phyloP scores from a whole-genome alignment of 1,140 invertebrate genomes.

The Melanaphis sacchari region DNA sequence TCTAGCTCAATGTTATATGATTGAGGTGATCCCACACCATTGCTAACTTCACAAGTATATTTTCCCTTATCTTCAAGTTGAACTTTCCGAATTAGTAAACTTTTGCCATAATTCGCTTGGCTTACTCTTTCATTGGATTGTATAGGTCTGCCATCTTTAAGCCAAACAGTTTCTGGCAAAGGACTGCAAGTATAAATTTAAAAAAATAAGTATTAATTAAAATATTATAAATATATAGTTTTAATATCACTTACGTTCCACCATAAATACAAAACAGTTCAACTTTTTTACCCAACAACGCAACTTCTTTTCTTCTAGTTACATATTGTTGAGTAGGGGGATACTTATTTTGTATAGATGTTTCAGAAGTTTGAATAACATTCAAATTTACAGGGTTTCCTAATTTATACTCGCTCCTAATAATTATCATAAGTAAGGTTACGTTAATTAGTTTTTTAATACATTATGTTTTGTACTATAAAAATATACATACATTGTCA shows the following conservation, averaged over 20 bases:
- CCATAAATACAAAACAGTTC: slow-evolving; percentile 90
- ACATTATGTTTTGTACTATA: too few species aligned
- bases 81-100: slow-evolving; percentile 83
- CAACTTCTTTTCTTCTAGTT: slow-evolving; percentile 84
- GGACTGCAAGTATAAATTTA: slow-evolving; percentile 66
- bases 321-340: slow-evolving; percentile 82
- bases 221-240: neutral
- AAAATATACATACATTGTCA: slow-evolving; percentile 67
- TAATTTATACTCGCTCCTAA: slow-evolving; percentile 86
- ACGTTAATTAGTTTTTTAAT: too few species aligned
- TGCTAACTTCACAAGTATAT: slow-evolving; percentile 90
- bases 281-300: slow-evolving; percentile 79
- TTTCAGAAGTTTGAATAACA: slow-evolving; percentile 78
- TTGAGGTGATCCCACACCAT: slow-evolving; percentile 83
- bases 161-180: slow-evolving; percentile 83
- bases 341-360: slow-evolving; percentile 78
- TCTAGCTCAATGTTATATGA: slow-evolving; percentile 84
- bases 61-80: slow-evolving; percentile 85
- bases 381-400: slow-evolving; percentile 82
- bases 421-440: too few species aligned
- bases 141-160: slow-evolving; percentile 76
- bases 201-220: neutral
- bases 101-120: slow-evolving; percentile 91
- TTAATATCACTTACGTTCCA: slow-evolving; percentile 72
- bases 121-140: slow-evolving; percentile 77